These are phyloP conservation scores for Drosophila nannoptera DNA, from an alignment of 1,140 invertebrate species.

Conservation along the genomic window DNA sequence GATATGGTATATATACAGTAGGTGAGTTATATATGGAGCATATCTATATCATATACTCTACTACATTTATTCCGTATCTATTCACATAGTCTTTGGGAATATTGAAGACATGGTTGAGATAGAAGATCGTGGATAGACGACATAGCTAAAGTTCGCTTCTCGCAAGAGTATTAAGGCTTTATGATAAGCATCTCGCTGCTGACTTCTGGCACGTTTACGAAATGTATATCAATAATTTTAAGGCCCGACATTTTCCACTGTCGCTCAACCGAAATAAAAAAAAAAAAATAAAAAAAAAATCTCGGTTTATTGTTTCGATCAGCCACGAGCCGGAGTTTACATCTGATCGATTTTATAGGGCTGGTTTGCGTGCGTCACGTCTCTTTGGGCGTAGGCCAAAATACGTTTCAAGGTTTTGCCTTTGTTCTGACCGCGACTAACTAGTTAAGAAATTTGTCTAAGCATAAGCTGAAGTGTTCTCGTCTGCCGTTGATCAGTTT, in stretches of 20 bases:
- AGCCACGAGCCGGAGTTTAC: neutral
- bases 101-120: too few relatives aligned
- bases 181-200: too few relatives aligned
- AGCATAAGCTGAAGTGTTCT: neutral
- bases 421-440: neutral
- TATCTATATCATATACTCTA: too few relatives aligned
- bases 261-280: neutral
- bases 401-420: conserved; percentile 27
- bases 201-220: neutral
- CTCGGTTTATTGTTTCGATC: conserved; percentile 12
- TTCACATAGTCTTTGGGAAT: too few relatives aligned
- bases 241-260: neutral
- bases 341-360: conserved; percentile 11
- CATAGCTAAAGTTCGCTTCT: too few relatives aligned
- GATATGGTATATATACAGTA: too few relatives aligned
- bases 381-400: conserved; percentile 1
- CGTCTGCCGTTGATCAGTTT: conserved; percentile 32
- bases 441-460: neutral
- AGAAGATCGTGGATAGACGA: too few relatives aligned
- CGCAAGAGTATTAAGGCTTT: too few relatives aligned
- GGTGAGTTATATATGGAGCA: too few relatives aligned
- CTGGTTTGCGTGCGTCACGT: neutral
- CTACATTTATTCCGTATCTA: too few relatives aligned
- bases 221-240: conserved; percentile 15
- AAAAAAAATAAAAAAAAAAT: conserved; percentile 4